A percentile compares a stretch with the other conserved stretches of the same genome.
Conservation (phyloP, 2,888 invertebrate genomes). For the Lordiphosa fenestrarum region DNA sequence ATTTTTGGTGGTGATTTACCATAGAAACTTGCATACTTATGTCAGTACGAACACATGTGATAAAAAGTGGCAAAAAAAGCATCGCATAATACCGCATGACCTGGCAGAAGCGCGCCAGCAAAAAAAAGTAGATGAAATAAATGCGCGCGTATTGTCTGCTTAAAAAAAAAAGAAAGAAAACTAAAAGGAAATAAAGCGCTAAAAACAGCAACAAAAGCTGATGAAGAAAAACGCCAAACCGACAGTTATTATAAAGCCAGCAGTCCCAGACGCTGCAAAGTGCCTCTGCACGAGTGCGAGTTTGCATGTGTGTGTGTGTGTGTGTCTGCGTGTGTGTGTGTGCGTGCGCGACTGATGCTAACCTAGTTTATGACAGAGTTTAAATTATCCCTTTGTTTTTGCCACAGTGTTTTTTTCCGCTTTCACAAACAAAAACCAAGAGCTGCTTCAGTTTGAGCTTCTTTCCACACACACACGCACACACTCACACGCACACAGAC, state of each 20-base stretch:
- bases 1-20: too few relatives aligned
- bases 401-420: constrained; percentile 61
- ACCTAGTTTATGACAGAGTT: constrained; percentile 72
- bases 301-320: constrained; percentile 21
- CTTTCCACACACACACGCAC: constrained; percentile 15
- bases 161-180: constrained; percentile 7
- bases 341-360: constrained; percentile 53
- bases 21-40: constrained; percentile 13
- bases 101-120: constrained; percentile 51
- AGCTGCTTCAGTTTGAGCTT: constrained; percentile 40
- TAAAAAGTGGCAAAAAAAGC: constrained; percentile 51
- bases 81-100: constrained; percentile 67
- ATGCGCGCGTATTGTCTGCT: constrained; percentile 46
- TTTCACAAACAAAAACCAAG: constrained; percentile 55
- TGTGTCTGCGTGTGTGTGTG: constrained; percentile 25
- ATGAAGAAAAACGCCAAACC: constrained; percentile 70
- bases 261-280: constrained; percentile 18
- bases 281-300: constrained; percentile 20
- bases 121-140: constrained; percentile 35
- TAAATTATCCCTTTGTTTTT: constrained; percentile 72
- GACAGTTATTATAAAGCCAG: constrained; percentile 68
- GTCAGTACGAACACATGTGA: constrained; percentile 64
- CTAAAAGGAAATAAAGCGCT: constrained; percentile 40
- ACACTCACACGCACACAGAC: constrained; percentile 15
- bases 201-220: constrained; percentile 47